Evolutionary conservation across 2,113 vertebrate species (phyloP), one percentile per base, ranked within the genome.

Genomic region (Halcyon senegalensis): DNA sequence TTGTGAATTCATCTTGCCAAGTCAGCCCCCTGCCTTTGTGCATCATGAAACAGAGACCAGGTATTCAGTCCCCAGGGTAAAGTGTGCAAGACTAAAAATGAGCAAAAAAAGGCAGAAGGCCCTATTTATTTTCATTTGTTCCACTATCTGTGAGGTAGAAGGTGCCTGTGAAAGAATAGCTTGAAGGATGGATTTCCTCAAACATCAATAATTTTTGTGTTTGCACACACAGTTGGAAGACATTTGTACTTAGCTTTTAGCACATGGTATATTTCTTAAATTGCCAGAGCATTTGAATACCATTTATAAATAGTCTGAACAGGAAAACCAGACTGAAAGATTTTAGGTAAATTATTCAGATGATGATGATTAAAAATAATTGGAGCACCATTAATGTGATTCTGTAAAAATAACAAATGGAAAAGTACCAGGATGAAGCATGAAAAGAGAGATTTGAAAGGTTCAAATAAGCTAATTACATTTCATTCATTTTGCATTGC

Each of bases 311-410:
- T 88, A 95, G 55, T 35, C n/a, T 62, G 78, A 89, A 87, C 50
- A 95, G 59, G 82, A 91, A 96, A 94, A 88, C 20, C 63, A 90
- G 55, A 35, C 59, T 85, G 50, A 91, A 91, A 80, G 48, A 13
- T 87, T 91, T 95, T 64, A 53, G 63, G 50, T 46, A 93, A 96
- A 89, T 91, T 96, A 94, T 84, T 96, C 87, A 56, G 43, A 78
- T 90, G 50, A 80, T 48, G 60, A 50, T 56, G 50, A 95, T 95
- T 91, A 90, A 94, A 95, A 96, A 69, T 95, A 95, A 93, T 91
- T 96, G 11, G n/a, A 59, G 11, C 23, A 77, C 50, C 64, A 79
- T 90, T 89, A 96, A 55, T 70, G 55, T 24, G 31, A 8, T 76
- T 88, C 67, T 93, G 35, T 39, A 81, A 89, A 96, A 92, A 90